Base-by-base conservation (phyloP, 2,113 vertebrate genomes). In the Camelus dromedarius region DNA sequence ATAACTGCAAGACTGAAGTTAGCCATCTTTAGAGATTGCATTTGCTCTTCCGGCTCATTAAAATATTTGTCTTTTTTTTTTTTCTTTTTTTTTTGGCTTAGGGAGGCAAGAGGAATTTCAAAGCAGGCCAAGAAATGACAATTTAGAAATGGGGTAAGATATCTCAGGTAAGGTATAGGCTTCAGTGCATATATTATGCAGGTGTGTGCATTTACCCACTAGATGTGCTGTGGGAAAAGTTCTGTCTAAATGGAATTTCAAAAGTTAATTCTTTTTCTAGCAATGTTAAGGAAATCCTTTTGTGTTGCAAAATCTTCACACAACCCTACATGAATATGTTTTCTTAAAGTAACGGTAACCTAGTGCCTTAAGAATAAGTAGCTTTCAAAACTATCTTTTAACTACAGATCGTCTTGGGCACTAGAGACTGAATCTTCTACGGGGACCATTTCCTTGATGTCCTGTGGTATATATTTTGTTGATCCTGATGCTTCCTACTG, bases 1-100 rank as follows among this genome's bases (percentile, higher is more conserved):
- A 95, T 84, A 84, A 91, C 46, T 81, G 89, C 88, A 84, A 84
- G 60, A 24, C 73, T 69, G 88, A 97, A 90, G 73, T 69, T 88
- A 85, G 90, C 67, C 69, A 62, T 81, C 18, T 94, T 81, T 93
- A 35, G 72, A 92, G 64, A 87, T 5, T 93, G 69, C 54, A 66
- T 92, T 92, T 94, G 52, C 10, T 38, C n/a, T 95, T 82, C 56
- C 64, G 77, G 56, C 54, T 96, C 60, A 85, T 91, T 87, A 89
- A 92, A 87, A 91, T 42, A 35, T 58, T 6, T 52, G 19, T 46
- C 4, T 30, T 54, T 66, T 52, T 75, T 52, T 30, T 42, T 24
- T 32, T 30, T 42, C 19, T 32, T 19, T 54, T 38, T 32, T 35
- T 50, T 81, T 54, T 48, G 18, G 26, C 56, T 94, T 94, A 87